Base-by-base conservation (phyloP, 1,140 invertebrate genomes). In the Papilio glaucus region DNA sequence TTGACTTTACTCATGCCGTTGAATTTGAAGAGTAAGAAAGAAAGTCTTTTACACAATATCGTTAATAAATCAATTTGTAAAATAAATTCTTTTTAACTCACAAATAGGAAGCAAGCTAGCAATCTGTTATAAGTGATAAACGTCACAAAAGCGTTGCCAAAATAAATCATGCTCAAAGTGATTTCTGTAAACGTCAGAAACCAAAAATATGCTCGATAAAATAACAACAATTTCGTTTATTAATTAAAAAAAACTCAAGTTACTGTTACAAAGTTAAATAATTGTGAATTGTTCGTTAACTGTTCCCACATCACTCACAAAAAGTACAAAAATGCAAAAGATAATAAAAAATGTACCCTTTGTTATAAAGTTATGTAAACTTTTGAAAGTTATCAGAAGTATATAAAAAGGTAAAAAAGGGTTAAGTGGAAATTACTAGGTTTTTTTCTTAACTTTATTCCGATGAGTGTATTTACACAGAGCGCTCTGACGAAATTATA, bases 401-500 rank as follows among this genome's bases (percentile, higher is more conserved):
- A 21, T 41, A 41, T 15, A 18, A 45, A 68, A 68, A 29, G 45
- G 39, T 62, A 37, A 62, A 69, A 69, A 68, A 26, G 45, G 67
- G 67, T 69, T 53, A 69, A 69, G 45, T 69, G 42, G 53, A 69
- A 69, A 53, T 69, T 53, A 69, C 67, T 69, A 9, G 4, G 7
- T 45, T 53, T 69, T 69, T 49, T 49, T 15, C 15, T 69, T 62
- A 69, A 37, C 24, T 69, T 71, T 75, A 70, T 60, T 69, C 80
- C 78, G 39, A 29, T 7, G 74, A 78, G 82, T 79, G 75, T 85
- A 79, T 85, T 84, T 82, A 82, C 81, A 73, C 68, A 75, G 76
- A 79, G 79, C 77, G 77, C 75, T 84, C 72, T 57, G 49, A 73
- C 77, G 74, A 82, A 85, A 83, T 82, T 81, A 81, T 85, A 82